Conservation (phyloP, 1,140 invertebrate species). For the Platyscapa corneri region DNA sequence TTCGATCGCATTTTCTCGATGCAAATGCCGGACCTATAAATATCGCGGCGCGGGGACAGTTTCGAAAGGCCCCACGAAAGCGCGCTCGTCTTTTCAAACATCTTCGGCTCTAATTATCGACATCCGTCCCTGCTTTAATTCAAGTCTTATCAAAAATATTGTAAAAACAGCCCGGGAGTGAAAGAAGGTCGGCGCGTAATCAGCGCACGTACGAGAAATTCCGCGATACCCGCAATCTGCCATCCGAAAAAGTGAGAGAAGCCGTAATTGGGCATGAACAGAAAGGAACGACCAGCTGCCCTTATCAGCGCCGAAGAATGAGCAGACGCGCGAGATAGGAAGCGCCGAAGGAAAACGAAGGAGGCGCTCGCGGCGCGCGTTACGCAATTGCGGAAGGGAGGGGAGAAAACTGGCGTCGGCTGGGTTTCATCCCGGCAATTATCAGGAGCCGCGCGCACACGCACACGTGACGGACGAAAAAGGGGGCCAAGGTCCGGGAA, state of each 20-base stretch:
- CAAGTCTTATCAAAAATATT: background rate
- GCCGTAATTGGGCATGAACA: background rate
- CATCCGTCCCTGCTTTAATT: background rate
- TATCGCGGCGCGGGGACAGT: background rate
- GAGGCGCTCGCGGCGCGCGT: too few relatives aligned
- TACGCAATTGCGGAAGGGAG: background rate
- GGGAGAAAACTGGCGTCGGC: too few relatives aligned
- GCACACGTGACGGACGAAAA: constrained; percentile 39
- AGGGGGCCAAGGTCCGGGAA: constrained; percentile 59
- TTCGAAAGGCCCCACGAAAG: background rate
- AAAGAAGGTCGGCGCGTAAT: background rate
- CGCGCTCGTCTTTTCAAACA: background rate
- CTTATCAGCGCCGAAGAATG: background rate
- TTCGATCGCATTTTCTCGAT: background rate
- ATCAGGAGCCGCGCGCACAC: background rate
- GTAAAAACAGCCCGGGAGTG: background rate
- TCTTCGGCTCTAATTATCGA: background rate
- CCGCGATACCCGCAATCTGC: background rate
- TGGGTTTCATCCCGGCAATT: background rate
- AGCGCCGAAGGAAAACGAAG: background rate
- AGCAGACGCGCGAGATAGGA: background rate
- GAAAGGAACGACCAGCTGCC: background rate
- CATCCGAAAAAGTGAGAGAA: background rate
- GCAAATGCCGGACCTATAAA: background rate
- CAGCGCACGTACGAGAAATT: background rate